These are phyloP conservation scores for Jaculus jaculus DNA, from an alignment of 2,113 vertebrate genomes.

Conservation along the genomic window DNA sequence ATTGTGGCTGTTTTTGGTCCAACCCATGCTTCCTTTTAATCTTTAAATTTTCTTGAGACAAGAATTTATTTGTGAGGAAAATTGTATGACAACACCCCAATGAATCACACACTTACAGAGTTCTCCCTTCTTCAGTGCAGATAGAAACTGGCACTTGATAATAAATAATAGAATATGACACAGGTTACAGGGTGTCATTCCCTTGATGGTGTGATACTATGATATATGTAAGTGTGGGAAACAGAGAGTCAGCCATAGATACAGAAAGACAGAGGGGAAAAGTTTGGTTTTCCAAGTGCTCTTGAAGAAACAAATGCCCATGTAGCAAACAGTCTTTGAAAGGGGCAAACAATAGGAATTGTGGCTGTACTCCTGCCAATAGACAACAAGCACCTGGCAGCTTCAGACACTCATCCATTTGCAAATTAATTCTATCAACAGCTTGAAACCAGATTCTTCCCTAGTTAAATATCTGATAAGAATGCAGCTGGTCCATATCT, in stretches of 20 bases:
- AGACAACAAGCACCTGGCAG: background rate
- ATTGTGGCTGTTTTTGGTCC: background rate
- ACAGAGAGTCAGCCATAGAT: background rate
- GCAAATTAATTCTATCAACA: slow-evolving; percentile 49
- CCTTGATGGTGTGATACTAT: background rate
- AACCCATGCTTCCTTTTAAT: background rate
- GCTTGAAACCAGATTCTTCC: slow-evolving; percentile 52
- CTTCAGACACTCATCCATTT: background rate
- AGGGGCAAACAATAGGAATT: background rate
- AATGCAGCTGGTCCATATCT: background rate
- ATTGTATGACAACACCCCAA: background rate
- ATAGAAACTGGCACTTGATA: slow-evolving; percentile 15
- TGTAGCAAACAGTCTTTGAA: background rate
- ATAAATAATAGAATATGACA: slow-evolving; percentile 9
- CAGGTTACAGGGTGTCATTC: background rate
- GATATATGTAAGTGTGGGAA: background rate
- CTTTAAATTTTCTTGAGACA: background rate
- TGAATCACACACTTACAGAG: background rate
- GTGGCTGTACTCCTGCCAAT: background rate
- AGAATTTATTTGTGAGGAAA: background rate
- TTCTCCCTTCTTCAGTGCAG: background rate
- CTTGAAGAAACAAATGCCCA: slow-evolving; percentile 25
- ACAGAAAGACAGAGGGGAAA: background rate
- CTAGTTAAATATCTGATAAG: slow-evolving; percentile 26
- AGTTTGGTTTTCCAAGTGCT: background rate